Percentiles rank a stretch among this genome's conserved stretches.
phyloP scores from a whole-genome alignment of 2,797 vertebrate genomes.

The Sebastes matsubarae region DNA sequence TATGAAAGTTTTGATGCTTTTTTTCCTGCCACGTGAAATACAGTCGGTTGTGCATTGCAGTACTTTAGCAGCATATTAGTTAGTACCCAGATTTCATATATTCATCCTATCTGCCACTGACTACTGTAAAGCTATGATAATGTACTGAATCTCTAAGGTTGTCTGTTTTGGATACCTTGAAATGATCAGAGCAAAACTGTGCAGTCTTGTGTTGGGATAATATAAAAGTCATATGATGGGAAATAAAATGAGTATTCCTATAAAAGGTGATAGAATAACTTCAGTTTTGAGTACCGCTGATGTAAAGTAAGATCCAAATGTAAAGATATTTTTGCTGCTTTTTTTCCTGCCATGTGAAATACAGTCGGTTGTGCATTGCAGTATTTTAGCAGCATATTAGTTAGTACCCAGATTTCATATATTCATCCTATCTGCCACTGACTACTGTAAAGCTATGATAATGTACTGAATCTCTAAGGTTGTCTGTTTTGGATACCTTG shows the following conservation, averaged over 20 bases:
- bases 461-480: background rate
- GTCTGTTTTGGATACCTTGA: background rate
- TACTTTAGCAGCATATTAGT: background rate
- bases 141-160: background rate
- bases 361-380: background rate
- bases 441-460: background rate
- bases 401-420: background rate
- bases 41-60: background rate
- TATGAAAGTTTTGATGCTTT: background rate
- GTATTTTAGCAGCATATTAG: background rate
- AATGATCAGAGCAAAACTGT: background rate
- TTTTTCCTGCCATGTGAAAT: constrained; percentile 49
- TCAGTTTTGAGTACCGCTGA: background rate
- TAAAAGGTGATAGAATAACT: background rate
- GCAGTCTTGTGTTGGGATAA: background rate
- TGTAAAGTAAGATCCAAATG: background rate
- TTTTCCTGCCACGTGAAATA: constrained; percentile 49
- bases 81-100: background rate
- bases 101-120: background rate
- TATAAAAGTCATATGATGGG: constrained; percentile 26
- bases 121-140: background rate
- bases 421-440: background rate
- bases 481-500: background rate
- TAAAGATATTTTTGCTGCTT: background rate
- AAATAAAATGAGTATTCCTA: background rate